A percentile compares a stretch with the other conserved stretches of the same genome.
Conservation (phyloP, 2,113 vertebrate species). For the Colossoma macropomum region DNA sequence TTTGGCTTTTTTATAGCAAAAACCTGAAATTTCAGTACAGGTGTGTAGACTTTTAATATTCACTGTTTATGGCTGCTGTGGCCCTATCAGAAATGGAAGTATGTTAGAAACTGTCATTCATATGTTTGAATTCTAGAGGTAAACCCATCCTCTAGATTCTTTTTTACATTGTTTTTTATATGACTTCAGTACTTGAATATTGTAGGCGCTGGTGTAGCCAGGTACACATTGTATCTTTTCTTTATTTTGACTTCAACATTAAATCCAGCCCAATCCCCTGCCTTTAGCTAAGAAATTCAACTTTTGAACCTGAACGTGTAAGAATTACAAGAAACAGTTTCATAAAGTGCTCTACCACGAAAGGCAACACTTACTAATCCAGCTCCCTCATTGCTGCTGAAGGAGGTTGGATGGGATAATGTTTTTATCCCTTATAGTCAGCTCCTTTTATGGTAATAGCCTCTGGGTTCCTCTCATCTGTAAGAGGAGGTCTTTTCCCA, state of each 20-base stretch:
- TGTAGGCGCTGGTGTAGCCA: too few relatives aligned
- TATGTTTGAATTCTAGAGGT: too few relatives aligned
- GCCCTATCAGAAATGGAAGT: too few relatives aligned
- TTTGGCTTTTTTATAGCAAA: too few relatives aligned
- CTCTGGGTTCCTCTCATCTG: constrained; percentile 67
- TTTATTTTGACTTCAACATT: too few relatives aligned
- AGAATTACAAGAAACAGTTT: not conserved
- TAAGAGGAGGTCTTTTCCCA: constrained; percentile 62
- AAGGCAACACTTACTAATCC: constrained; percentile 28
- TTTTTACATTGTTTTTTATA: too few relatives aligned
- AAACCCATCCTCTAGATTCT: too few relatives aligned
- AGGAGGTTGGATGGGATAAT: constrained; percentile 50
- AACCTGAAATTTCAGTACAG: too few relatives aligned
- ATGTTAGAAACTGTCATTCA: not conserved
- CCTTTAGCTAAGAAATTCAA: not conserved
- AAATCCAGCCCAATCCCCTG: too few relatives aligned
- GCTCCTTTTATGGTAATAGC: constrained; percentile 77
- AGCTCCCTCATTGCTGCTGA: constrained; percentile 7
- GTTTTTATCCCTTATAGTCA: constrained; percentile 52
- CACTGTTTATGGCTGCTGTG: not conserved
- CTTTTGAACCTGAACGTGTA: constrained; percentile 31
- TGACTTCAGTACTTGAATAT: too few relatives aligned
- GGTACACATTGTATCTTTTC: too few relatives aligned
- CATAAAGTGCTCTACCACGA: constrained; percentile 9
- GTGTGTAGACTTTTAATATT: not conserved